phyloP scores from a whole-genome alignment of 2,113 vertebrate genomes.

The Corydoras sp. region DNA sequence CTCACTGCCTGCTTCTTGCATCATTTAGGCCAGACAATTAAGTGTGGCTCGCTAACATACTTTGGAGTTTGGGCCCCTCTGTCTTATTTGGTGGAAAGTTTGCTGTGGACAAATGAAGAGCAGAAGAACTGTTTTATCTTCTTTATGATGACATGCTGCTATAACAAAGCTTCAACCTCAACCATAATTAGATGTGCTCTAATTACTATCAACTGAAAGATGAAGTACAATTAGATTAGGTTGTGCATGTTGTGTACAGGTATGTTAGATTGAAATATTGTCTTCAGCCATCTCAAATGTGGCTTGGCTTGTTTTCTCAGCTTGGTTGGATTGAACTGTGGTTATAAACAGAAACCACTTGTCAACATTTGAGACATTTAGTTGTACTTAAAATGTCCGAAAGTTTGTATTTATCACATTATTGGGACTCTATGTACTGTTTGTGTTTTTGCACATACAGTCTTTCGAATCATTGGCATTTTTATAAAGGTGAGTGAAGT shows the following conservation, averaged over 20 bases:
- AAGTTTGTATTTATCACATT: too few species aligned
- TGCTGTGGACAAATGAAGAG: conserved; percentile 47
- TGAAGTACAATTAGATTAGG: conserved; percentile 14
- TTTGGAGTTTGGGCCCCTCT: conserved; percentile 60
- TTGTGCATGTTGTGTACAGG: conserved; percentile 1
- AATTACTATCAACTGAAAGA: too few species aligned
- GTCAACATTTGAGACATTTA: conserved; percentile 16
- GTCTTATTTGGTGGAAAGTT: conserved; percentile 58
- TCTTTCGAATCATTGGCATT: too few species aligned
- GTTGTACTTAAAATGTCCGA: conserved; percentile 2
- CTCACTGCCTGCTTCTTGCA: conserved; percentile 65
- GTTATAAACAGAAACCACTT: not conserved
- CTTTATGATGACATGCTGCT: conserved; percentile 55
- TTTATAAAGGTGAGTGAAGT: too few species aligned
- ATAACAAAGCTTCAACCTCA: conserved; percentile 45
- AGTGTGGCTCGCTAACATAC: conserved; percentile 53
- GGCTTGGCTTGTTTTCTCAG: conserved; percentile 34
- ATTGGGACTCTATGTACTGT: too few species aligned
- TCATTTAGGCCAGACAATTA: conserved; percentile 65
- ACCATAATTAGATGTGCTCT: too few species aligned
- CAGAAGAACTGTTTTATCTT: conserved; percentile 45
- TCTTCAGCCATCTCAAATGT: conserved; percentile 28
- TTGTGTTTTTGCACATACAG: too few species aligned
- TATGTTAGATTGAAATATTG: conserved; percentile 2
- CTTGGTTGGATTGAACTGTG: conserved; percentile 19